phyloP scores from a whole-genome alignment of 2,797 vertebrate species.

The Glossophaga mutica region DNA sequence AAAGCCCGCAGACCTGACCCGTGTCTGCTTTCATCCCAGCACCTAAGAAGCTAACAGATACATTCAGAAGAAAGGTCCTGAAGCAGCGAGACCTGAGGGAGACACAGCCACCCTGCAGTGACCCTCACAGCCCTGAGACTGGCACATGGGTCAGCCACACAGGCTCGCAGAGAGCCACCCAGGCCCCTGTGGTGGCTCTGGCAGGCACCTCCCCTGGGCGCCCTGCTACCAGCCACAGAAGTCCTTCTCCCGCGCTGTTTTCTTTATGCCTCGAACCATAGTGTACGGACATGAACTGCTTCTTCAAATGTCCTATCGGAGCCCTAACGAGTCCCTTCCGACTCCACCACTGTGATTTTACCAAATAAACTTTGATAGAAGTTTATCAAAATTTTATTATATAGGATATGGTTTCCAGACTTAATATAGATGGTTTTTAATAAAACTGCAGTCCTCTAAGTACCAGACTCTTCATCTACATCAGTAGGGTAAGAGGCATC shows the following conservation, averaged over 20 bases:
- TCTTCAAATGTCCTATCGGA: background rate
- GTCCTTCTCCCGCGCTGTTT: background rate
- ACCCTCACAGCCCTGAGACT: background rate
- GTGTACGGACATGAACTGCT: background rate
- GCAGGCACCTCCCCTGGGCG: background rate
- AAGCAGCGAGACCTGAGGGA: background rate
- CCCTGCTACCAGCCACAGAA: background rate
- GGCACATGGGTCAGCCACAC: background rate
- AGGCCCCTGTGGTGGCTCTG: background rate
- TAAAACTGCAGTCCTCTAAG: background rate
- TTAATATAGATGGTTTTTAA: background rate
- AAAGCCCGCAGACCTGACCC: background rate
- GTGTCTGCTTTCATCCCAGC: background rate
- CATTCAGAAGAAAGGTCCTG: background rate
- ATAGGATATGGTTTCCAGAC: background rate
- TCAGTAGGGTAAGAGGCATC: background rate
- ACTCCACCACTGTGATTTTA: background rate
- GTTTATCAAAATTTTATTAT: background rate
- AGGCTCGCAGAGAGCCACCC: accelerated
- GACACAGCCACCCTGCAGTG: background rate
- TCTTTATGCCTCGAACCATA: background rate
- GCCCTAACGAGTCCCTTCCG: background rate
- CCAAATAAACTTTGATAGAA: background rate
- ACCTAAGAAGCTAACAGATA: background rate
- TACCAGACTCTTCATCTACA: background rate